Base-by-base conservation (phyloP, 2,113 vertebrate species). In the Brienomyrus brachyistius region DNA sequence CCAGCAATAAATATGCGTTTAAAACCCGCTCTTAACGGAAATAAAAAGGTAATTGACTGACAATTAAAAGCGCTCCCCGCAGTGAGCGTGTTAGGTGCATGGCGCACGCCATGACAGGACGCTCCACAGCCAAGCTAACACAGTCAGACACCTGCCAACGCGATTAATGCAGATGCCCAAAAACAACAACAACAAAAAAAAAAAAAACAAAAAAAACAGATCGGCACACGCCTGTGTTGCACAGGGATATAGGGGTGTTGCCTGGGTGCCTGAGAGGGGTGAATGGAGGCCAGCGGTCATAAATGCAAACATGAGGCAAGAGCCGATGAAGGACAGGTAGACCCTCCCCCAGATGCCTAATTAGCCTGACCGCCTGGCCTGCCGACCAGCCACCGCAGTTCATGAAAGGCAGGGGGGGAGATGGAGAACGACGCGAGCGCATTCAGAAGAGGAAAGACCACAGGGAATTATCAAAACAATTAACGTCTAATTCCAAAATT, bases 401-500 rank as follows among this genome's bases (percentile, higher is more conserved):
- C 66, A 43, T 83, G 91, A 94, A 83, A 89, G 90, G 93, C 94
- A 94, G 94, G 93, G 90, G 92, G 91, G 89, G 45, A 59, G 50
- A 95, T 91, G 27, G 54, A 62, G 86, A 90, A 89, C n/a, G 82
- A 90, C 91, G 66, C 45, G 59, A 51, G 40, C 89, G 62, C 52
- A 40, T 91, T 87, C 77, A 47, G 62, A 90, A 90, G 89, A 92
- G 92, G 89, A 92, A 92, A 94, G 94, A 95, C 96, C 96, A 93
- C 87, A 93, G 96, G 96, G 97, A 96, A 97, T 96, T 96, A 96
- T 97, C 96, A 97, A 98, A 98, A 98, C 97, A 98, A 98, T 98
- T 98, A 98, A 95, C 97, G 94, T 97, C 96, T 97, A 96, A 97
- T 97, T 97, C 96, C 95, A 95, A 95, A 96, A 96, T 96, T 96